Evolutionary conservation across 2,888 invertebrate genomes (phyloP), one percentile per base, ranked within the genome.

Genomic region (Scrobipalpa costella): DNA sequence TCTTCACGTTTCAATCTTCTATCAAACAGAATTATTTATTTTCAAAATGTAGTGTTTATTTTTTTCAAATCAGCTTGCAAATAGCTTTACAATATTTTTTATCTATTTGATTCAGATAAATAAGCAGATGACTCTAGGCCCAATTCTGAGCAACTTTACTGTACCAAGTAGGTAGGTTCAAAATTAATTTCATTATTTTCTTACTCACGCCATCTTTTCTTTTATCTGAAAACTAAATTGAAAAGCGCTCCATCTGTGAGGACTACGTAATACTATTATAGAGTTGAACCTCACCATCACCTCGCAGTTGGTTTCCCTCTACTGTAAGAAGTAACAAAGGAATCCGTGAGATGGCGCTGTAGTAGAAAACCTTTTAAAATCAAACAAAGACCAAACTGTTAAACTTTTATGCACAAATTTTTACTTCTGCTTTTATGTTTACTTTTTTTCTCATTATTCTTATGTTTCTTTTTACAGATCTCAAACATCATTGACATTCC

Each of bases 401-500:
- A 36, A 57, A 57, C 6, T n/a, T 34, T 34, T 13, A 34, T n/a
- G 7, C 11, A 17, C 6, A 44, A 9, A n/a, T 59, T 59, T n/a
- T n/a, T n/a, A n/a, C n/a, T 15, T 44, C 40, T 44, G 2, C 1
- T 44, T 40, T 21, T 27, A 21, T 21, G 11, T n/a, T n/a, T 33
- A 27, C 13, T 9, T 21, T 27, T 6, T 52, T 3, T 50, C 33
- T 21, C 7, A 58, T 19, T 40, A 49, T 17, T 3, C 17, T 19
- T 36, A 8, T 61, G 49, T 11, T 65, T 57, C 72, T 71, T 73
- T 60, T 84, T 86, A 65, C 85, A 89, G 89, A 66, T 88, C 6
- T 67, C 83, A 2, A 89, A 89, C 64, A 75, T 86, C 36, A 83
- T 90, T 61, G 73, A 79, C 0, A 60, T 90, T 19, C 88, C 88